phyloP scores from a whole-genome alignment of 1,140 invertebrate species.

The Neuroterus valhalla region DNA sequence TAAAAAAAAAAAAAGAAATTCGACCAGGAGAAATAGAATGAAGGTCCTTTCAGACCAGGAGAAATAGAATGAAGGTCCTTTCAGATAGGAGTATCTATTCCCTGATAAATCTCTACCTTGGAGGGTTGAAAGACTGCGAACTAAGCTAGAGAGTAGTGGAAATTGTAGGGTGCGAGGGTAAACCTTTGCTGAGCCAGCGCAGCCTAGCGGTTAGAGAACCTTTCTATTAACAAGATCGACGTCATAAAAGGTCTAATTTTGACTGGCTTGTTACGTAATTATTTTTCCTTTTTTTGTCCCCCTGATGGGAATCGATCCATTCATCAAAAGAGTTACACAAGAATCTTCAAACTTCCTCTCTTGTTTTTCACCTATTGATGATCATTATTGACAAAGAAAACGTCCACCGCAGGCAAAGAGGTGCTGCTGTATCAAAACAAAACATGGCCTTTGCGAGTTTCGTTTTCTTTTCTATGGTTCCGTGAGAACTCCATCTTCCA shows the following conservation, averaged over 20 bases:
- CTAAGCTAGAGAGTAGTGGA: constrained; percentile 3
- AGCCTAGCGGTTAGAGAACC: constrained; percentile 9
- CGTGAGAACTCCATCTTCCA: no score
- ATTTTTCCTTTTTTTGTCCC: background rate
- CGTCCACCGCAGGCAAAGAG: no score
- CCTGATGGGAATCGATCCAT: background rate
- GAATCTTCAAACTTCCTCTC: no score
- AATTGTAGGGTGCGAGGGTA: background rate
- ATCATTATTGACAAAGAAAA: no score
- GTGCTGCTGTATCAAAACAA: no score
- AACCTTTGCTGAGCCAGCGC: constrained; percentile 13
- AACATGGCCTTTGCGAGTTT: no score
- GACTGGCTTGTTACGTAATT: constrained; percentile 3
- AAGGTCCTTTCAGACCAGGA: constrained; percentile 38
- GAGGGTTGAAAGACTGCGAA: constrained; percentile 4
- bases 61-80: constrained; percentile 28
- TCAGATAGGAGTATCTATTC: constrained; percentile 45
- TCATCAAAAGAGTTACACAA: no score
- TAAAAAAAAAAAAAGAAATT: no score
- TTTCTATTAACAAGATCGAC: constrained; percentile 13
- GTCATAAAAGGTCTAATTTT: constrained; percentile 22
- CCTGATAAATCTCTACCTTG: constrained; percentile 41
- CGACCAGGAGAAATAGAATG: no score
- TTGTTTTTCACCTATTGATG: no score
- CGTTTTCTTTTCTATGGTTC: no score